phyloP scores from a whole-genome alignment of 2,888 invertebrate genomes.

The Diabrotica balteata region DNA sequence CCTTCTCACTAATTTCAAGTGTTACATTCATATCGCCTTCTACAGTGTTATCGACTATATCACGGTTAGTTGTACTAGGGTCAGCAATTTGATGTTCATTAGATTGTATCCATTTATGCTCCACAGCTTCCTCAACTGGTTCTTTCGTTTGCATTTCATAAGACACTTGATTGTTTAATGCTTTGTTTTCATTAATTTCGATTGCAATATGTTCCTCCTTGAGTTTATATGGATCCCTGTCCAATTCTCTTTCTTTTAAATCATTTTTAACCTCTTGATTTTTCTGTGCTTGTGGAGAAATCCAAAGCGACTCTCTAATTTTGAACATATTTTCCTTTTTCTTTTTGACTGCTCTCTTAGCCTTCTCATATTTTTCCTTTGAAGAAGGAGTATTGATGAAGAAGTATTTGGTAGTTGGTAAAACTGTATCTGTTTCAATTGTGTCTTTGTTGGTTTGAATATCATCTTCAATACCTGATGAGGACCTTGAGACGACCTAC shows the following conservation, averaged over 20 bases:
- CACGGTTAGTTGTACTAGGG: too few species aligned
- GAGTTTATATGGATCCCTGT: too few species aligned
- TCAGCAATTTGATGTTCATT: too few species aligned
- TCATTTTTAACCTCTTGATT: background rate
- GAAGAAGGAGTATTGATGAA: slow-evolving; percentile 4
- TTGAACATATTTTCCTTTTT: slow-evolving; percentile 12
- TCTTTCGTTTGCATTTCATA: too few species aligned
- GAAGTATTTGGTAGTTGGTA: slow-evolving; percentile 9
- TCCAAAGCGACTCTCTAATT: background rate
- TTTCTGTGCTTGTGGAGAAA: background rate
- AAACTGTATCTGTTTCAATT: background rate
- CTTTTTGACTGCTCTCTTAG: background rate
- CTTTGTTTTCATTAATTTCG: background rate
- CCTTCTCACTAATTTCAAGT: too few species aligned
- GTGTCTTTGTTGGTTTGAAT: background rate
- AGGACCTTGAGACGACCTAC: too few species aligned
- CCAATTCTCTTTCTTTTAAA: background rate
- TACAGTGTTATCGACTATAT: too few species aligned
- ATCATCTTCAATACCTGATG: background rate
- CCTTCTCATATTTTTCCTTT: background rate
- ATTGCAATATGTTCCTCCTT: too few species aligned
- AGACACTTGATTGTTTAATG: background rate
- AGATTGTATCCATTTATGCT: too few species aligned
- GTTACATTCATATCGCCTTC: too few species aligned
- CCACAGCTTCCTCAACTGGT: too few species aligned